These are phyloP conservation scores for Pilophorus perplexus DNA, from an alignment of 2,888 invertebrate genomes.

Conservation along the genomic window DNA sequence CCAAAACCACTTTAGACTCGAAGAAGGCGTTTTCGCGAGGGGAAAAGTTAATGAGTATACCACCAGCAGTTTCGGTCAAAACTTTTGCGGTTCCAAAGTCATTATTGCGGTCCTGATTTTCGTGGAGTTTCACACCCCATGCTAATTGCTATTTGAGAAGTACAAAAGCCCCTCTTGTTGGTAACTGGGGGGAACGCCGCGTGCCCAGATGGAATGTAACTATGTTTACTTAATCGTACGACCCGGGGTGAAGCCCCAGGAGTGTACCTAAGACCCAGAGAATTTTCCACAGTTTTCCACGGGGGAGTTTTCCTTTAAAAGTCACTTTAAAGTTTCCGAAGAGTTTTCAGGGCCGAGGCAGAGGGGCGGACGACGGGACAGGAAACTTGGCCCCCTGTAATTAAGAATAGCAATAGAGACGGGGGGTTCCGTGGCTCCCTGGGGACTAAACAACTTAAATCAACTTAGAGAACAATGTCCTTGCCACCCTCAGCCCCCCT, in stretches of 20 bases:
- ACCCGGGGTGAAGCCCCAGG: constrained; percentile 3
- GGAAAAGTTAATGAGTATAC: constrained; percentile 35
- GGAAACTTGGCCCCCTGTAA: constrained; percentile 25
- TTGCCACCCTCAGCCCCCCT: no score
- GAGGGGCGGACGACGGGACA: no score
- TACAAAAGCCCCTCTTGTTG: neutral
- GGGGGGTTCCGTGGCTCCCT: constrained; percentile 16
- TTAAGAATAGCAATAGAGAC: constrained; percentile 26
- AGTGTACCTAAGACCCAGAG: constrained; percentile 16
- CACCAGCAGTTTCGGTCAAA: constrained; percentile 31
- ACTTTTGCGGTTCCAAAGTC: constrained; percentile 32
- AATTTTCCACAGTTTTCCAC: constrained; percentile 2
- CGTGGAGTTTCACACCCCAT: constrained; percentile 22
- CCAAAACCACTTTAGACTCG: neutral
- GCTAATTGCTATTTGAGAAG: constrained; percentile 33
- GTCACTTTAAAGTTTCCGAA: constrained; percentile 23
- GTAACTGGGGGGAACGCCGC: neutral
- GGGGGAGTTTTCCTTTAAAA: constrained; percentile 19
- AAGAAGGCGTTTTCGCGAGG: neutral
- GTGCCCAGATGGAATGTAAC: constrained; percentile 24
- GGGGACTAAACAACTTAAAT: constrained; percentile 35
- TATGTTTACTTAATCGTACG: constrained; percentile 33
- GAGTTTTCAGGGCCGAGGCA: neutral
- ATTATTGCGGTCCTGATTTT: constrained; percentile 40
- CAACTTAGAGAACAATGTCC: constrained; percentile 33